phyloP scores from a whole-genome alignment of 2,888 invertebrate species.

The Latrodectus elegans region DNA sequence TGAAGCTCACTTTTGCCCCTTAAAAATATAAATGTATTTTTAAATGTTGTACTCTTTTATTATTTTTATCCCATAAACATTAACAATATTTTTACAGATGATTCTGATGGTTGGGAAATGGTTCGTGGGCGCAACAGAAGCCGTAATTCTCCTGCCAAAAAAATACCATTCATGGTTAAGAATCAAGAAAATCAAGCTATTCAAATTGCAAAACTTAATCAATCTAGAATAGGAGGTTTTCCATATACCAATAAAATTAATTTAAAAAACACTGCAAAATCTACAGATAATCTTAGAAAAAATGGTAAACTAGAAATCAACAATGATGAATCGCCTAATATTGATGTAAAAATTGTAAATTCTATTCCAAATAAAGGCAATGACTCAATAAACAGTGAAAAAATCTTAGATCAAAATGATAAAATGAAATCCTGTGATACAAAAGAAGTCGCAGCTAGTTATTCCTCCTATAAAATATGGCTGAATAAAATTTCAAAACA shows the following conservation, averaged over 20 bases:
- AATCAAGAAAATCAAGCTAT: constrained; percentile 45
- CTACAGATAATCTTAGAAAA: constrained; percentile 15
- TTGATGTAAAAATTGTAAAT: neutral
- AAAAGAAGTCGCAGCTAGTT: neutral
- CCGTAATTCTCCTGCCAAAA: constrained; percentile 76
- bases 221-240: constrained; percentile 57
- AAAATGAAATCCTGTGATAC: neutral
- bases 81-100: constrained; percentile 71
- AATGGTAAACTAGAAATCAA: constrained; percentile 14
- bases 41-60: neutral
- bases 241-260: constrained; percentile 53
- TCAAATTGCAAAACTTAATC: constrained; percentile 42
- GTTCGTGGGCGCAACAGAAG: constrained; percentile 81
- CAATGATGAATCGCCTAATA: neutral
- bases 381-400: neutral
- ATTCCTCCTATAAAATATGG: neutral
- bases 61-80: neutral
- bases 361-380: neutral
- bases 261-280: constrained; percentile 8
- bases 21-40: neutral
- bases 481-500: neutral
- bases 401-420: neutral
- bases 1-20: neutral
- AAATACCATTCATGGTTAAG: constrained; percentile 26
- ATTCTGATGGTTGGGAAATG: constrained; percentile 86